phyloP scores from a whole-genome alignment of 2,888 invertebrate genomes.

The Microchrysa polita region DNA sequence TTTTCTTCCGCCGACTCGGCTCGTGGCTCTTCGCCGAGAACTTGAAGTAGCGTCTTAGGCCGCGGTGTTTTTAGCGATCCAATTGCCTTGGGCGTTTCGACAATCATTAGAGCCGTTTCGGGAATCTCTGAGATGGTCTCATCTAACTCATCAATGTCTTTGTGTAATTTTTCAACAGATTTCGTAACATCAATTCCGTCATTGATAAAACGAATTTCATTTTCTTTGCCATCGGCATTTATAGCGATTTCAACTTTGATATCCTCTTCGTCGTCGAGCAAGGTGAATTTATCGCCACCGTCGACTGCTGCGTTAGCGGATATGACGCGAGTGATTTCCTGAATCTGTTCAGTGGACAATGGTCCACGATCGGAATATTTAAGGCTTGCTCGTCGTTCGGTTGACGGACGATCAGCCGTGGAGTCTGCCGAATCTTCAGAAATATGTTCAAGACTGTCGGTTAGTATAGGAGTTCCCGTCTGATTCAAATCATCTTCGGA shows the following conservation, averaged over 20 bases:
- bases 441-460: constrained; percentile 58
- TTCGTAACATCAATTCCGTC: constrained; percentile 63
- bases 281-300: neutral
- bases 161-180: constrained; percentile 53
- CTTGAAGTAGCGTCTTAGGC: neutral
- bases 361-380: constrained; percentile 44
- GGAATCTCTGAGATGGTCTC: neutral
- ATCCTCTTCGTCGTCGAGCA: constrained; percentile 57
- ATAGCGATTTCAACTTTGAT: constrained; percentile 61
- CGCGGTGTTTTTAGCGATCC: neutral
- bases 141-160: neutral
- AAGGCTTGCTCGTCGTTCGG: constrained; percentile 10
- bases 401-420: neutral
- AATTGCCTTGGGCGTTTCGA: neutral
- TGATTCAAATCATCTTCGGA: constrained; percentile 56
- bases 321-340: constrained; percentile 38
- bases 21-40: neutral
- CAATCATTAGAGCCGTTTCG: neutral
- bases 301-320: neutral
- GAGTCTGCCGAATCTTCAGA: constrained; percentile 48
- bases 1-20: neutral
- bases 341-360: constrained; percentile 22
- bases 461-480: constrained; percentile 56
- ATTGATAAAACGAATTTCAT: constrained; percentile 63
- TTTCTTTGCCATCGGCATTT: constrained; percentile 55